phyloP scores from a whole-genome alignment of 2,888 invertebrate species.

The Hemicrepidius hirtus region DNA sequence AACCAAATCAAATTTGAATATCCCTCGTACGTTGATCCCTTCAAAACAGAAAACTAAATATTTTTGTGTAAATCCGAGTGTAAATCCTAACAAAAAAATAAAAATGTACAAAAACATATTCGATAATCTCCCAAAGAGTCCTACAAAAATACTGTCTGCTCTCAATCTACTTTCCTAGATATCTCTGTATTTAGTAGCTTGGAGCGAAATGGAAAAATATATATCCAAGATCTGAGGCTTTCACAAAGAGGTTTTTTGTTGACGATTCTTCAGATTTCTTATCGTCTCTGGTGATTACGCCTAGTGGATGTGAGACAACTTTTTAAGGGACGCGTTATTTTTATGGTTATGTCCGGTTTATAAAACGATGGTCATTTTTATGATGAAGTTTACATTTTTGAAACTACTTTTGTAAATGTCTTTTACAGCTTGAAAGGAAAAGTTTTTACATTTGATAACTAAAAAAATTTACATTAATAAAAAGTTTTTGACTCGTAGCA shows the following conservation, averaged over 20 bases:
- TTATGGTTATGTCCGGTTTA: slow-evolving; percentile 39
- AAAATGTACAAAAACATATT: background rate
- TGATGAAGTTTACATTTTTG: slow-evolving; percentile 25
- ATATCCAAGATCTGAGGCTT: slow-evolving; percentile 36
- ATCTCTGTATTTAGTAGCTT: slow-evolving; percentile 45
- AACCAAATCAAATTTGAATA: too few species aligned
- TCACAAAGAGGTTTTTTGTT: slow-evolving; percentile 44
- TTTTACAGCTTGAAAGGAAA: background rate
- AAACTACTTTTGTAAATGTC: slow-evolving; percentile 26
- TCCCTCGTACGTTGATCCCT: too few species aligned
- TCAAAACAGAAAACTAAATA: background rate
- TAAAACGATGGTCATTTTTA: slow-evolving; percentile 42
- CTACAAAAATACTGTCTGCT: slow-evolving; percentile 8
- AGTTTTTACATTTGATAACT: background rate
- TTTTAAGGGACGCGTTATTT: slow-evolving; percentile 41
- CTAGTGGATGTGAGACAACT: slow-evolving; percentile 34
- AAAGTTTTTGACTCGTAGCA: background rate
- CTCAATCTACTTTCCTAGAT: slow-evolving; percentile 44
- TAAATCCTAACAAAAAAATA: background rate
- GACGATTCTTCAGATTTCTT: slow-evolving; percentile 48
- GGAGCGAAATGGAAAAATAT: slow-evolving; percentile 46
- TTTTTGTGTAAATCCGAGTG: background rate
- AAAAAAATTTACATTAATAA: background rate
- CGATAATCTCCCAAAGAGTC: slow-evolving; percentile 14
- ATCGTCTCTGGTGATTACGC: slow-evolving; percentile 42